Evolutionary conservation across 2,113 vertebrate species (phyloP).

Genomic region (Colius striatus): DNA sequence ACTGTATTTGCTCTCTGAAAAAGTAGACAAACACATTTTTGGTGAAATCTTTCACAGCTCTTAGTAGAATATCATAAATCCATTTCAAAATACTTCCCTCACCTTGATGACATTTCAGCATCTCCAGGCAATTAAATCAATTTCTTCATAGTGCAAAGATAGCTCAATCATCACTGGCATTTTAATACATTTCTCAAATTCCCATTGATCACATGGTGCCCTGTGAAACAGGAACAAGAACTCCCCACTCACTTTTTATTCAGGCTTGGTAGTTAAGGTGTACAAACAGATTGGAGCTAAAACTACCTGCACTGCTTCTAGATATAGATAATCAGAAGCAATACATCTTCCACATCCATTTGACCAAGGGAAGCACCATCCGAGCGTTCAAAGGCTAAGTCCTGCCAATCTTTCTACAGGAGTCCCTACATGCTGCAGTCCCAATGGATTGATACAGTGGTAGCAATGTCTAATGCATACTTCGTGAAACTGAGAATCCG

Average conservation of each 20-base stretch:
- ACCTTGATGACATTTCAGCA: neutral
- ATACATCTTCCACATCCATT: neutral
- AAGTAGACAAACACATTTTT: neutral
- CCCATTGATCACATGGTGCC: neutral
- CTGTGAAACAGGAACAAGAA: neutral
- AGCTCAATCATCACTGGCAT: neutral
- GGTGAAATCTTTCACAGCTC: neutral
- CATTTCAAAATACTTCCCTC: neutral
- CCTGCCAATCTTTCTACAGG: neutral
- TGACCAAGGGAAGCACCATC: neutral
- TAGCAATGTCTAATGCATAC: neutral
- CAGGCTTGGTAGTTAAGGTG: neutral
- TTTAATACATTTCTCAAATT: neutral
- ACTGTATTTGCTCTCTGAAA: neutral
- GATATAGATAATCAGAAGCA: neutral
- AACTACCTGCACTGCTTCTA: neutral
- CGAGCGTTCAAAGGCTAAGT: neutral
- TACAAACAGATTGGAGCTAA: neutral
- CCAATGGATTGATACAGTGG: neutral
- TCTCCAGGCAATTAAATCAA: neutral
- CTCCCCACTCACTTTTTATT: neutral
- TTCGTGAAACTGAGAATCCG: neutral
- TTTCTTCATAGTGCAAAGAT: neutral
- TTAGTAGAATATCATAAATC: neutral
- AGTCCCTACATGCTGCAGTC: rapidly evolving